Evolutionary conservation across 2,113 vertebrate genomes (phyloP), one percentile per base, ranked within the genome.

Genomic region (Todiramphus saurophagus): DNA sequence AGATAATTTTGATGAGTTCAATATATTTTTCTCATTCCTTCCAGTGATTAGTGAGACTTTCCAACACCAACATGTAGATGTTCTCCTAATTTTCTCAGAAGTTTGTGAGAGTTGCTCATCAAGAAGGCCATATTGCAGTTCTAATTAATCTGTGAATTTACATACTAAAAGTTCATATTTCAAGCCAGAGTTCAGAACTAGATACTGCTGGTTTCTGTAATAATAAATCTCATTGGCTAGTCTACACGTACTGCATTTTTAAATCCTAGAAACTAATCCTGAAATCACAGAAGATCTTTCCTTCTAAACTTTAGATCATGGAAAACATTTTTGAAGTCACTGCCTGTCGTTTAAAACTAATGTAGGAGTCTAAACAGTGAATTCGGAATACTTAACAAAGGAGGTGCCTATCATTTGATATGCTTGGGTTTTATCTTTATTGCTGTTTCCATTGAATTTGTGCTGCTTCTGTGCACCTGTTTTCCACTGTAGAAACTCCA

Each of bases 381-480:
- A 56, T 87, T 90, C 87, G 53, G 27, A 67, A 39, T 59, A 70
- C 39, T 58, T 94, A 67, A 72, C 23, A 62, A 72, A 75, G 68
- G 86, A 95, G 69, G 88, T 94, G 41, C 83, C 10, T 96, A 90
- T 94, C 97, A 92, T 97, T 97, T 98, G 70, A 97, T 97, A 93
- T 98, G 95, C 96, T 97, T 98, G 96, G 94, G 97, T 27, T 97
- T 93, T 96, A 43, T 97, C 91, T 98, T 97, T 96, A 98, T 96
- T 98, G 94, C 97, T 98, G 97, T 98, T 98, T 97, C 98, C 98
- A 98, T 99, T 98, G 97, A 98, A 98, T 97, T 97, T 98, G 93
- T 99, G 97, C 98, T 98, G 98, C 99, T 99, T 99, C 99, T 99
- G 98, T 99, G 98, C 99, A 98, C 98, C 98, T 99, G 98, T 99